These are phyloP conservation scores for Agelas oroides DNA, from an alignment of 37 sponge, comb jelly and placozoan genomes.

Conservation along the genomic window DNA sequence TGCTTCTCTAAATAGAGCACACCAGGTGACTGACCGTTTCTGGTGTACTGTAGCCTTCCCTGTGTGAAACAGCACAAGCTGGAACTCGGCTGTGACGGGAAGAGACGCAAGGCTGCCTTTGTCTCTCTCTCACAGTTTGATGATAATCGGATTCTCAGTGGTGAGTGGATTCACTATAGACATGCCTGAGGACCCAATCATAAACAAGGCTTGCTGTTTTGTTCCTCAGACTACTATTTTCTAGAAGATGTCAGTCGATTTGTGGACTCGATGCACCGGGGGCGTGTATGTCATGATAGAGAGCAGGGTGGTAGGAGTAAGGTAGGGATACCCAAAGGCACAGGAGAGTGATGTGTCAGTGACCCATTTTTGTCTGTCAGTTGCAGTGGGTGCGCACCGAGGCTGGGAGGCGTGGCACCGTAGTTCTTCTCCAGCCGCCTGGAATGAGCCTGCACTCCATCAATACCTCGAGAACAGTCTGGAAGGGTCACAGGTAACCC, in stretches of 20 bases:
- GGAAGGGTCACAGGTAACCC: neutral
- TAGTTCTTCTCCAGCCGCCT: slow-evolving; percentile 22
- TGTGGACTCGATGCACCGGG: slow-evolving; percentile 40
- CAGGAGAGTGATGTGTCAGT: too few species aligned
- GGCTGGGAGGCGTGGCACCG: slow-evolving; percentile 31
- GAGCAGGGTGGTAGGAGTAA: neutral
- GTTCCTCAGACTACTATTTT: slow-evolving; percentile 71
- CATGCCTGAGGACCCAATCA: neutral
- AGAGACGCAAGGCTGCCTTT: slow-evolving; percentile 52
- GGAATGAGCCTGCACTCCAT: slow-evolving; percentile 41
- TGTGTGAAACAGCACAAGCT: slow-evolving; percentile 76
- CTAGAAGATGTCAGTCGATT: slow-evolving; percentile 69
- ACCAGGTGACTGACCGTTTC: neutral
- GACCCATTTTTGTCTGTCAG: slow-evolving; percentile 6
- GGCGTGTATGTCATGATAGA: neutral
- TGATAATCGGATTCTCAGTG: slow-evolving; percentile 64
- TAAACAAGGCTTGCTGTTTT: too few species aligned
- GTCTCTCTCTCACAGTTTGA: slow-evolving; percentile 58
- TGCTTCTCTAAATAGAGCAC: neutral
- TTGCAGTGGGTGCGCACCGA: slow-evolving; percentile 8
- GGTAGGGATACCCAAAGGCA: too few species aligned
- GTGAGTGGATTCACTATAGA: too few species aligned
- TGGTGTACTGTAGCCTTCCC: slow-evolving; percentile 21
- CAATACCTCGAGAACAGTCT: slow-evolving; percentile 38
- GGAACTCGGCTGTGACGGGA: slow-evolving; percentile 46